A percentile compares a stretch with the other conserved stretches of the same genome.
Evolutionary conservation across 2,797 vertebrate genomes (phyloP).

Genomic region (Rhinoraja longicauda): DNA sequence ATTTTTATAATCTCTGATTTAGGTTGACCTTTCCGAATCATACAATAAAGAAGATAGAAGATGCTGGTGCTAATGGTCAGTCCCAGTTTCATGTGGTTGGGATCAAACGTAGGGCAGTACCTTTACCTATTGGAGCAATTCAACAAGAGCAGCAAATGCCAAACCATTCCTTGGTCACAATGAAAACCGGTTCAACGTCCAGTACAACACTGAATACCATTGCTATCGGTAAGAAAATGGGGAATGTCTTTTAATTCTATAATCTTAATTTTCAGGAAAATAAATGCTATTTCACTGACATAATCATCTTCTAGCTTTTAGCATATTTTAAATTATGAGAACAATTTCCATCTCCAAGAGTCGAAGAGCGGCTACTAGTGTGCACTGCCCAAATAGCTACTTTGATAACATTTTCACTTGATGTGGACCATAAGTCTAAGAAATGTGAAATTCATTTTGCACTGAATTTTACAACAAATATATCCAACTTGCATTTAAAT

Average conservation of each 20-base stretch:
- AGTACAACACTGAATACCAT: slow-evolving; percentile 15
- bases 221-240: slow-evolving; percentile 24
- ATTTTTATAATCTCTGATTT: slow-evolving; percentile 28
- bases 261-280: neutral
- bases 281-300: neutral
- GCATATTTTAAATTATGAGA: neutral
- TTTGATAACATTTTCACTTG: neutral
- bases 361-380: neutral
- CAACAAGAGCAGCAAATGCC: slow-evolving; percentile 29
- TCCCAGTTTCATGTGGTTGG: slow-evolving; percentile 34
- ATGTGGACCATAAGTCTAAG: neutral
- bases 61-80: slow-evolving; percentile 26
- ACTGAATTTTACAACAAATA: neutral
- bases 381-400: neutral
- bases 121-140: slow-evolving; percentile 33
- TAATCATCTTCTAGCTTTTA: neutral
- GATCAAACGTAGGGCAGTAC: slow-evolving; percentile 35
- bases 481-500: neutral
- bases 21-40: slow-evolving; percentile 34
- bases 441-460: neutral
- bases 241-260: neutral
- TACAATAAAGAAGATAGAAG: slow-evolving; percentile 37
- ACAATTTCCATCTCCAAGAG: neutral
- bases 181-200: slow-evolving; percentile 3
- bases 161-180: slow-evolving; percentile 21